Evolutionary conservation across 2,113 vertebrate species (phyloP), one percentile per base, ranked within the genome.

Genomic region (Saiga tatarica): DNA sequence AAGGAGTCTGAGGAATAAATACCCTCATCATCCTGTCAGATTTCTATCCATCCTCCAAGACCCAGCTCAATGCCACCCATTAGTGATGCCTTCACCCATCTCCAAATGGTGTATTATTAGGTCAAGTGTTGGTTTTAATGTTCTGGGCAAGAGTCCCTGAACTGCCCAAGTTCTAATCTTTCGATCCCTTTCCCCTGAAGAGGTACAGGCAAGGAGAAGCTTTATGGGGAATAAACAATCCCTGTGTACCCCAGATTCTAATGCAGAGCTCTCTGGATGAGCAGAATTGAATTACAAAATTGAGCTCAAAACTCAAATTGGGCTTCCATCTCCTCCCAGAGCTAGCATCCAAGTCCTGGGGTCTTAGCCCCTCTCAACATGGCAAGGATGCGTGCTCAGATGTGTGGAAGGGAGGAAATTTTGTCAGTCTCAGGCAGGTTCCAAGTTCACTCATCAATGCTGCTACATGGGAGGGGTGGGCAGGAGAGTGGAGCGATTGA

Each of bases 261-360:
- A 36, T 25, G 10, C 33, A 90, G 26, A 59, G 26, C 14, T 81
- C 87, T 64, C 16, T 50, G 19, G 79, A 84, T 59, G 62, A 90
- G 10, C 9, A 91, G 21, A 94, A 62, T n/a, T 50, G 53, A 23
- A 45, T 53, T 55, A 19, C 45, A 39, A 89, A 92, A 89, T 15
- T 67, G 83, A 89, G 12, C 33, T 79, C n/a, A 33, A 53, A 74
- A 42, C 21, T 42, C n/a, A 39, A 52, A 9, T 33, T 85, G 23
- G 16, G 42, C 3, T 87, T 96, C 74, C 50, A 2, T 95, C 25
- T 94, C 33, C n/a, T 97, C n/a, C 71, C 85, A 83, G 95, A 96
- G 36, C 25, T 45, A 89, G 60, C 55, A 86, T 60, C 23, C n/a
- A 97, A 89, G 47, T 91, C 76, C 36, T 89, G 45, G 30, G 10